Conservation (phyloP, 2,113 vertebrate genomes). For the Kobus ellipsiprymnus region DNA sequence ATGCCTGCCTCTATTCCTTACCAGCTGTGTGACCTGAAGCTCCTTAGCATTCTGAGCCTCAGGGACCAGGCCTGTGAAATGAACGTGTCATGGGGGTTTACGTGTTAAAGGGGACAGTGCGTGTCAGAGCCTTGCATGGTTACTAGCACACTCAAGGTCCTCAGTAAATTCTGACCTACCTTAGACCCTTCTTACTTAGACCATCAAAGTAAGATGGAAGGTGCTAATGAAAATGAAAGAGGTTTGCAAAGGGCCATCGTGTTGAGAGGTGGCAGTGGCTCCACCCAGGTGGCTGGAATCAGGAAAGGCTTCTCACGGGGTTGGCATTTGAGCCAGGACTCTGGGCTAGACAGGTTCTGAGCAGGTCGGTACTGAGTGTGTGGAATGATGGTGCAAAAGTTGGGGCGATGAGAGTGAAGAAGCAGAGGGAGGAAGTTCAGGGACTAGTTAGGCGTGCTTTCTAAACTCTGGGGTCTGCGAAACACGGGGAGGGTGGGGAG, state of each 20-base stretch:
- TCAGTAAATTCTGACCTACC: background rate
- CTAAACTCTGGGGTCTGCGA: background rate
- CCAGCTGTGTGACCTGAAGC: background rate
- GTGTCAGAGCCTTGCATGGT: background rate
- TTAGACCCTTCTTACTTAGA: background rate
- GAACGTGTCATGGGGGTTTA: background rate
- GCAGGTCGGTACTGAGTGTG: background rate
- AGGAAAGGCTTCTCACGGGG: background rate
- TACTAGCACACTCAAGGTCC: background rate
- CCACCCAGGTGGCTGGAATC: background rate
- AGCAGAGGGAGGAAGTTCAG: background rate
- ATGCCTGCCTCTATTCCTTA: background rate
- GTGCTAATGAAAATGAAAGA: background rate
- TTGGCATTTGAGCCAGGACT: background rate
- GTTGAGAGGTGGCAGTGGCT: background rate
- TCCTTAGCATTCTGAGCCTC: background rate
- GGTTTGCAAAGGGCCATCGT: background rate
- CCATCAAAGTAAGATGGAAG: background rate
- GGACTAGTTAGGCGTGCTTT: background rate
- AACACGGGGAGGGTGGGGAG: background rate
- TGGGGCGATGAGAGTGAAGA: background rate
- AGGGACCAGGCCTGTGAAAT: background rate
- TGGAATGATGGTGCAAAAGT: background rate
- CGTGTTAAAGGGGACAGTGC: background rate
- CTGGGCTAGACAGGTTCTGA: background rate